Percentiles rank a stretch among this genome's conserved stretches.
Conservation (phyloP, 2,113 vertebrate genomes). For the Bubo scandiacus region DNA sequence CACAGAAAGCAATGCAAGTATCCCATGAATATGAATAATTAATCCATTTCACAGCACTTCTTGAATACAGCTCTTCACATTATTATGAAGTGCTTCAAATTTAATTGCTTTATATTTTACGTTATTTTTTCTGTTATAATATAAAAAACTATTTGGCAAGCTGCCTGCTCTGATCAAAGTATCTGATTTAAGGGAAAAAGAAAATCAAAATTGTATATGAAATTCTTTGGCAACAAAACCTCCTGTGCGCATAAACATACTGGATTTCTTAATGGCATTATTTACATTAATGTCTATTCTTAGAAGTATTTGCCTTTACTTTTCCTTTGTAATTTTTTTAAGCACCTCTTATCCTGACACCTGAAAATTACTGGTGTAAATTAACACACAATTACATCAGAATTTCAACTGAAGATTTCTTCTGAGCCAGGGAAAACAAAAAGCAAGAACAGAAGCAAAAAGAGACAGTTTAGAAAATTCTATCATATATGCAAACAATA, state of each 20-base stretch:
- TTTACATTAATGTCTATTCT: not conserved
- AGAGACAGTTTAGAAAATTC: not conserved
- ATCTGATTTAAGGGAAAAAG: not conserved
- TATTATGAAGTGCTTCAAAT: not conserved
- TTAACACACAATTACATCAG: not conserved
- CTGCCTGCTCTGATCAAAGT: not conserved
- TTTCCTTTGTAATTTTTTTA: not conserved
- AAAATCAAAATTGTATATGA: not conserved
- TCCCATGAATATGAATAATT: not conserved
- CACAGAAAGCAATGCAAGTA: not conserved
- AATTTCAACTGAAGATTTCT: not conserved
- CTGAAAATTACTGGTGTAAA: conserved; percentile 3
- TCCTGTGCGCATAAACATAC: not conserved
- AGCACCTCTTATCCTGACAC: not conserved
- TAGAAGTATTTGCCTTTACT: not conserved
- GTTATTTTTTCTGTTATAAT: not conserved
- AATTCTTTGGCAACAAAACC: not conserved
- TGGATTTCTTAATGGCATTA: not conserved
- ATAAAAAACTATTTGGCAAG: conserved; percentile 11
- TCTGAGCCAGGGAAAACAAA: not conserved
- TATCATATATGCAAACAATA: not conserved
- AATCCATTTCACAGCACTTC: not conserved
- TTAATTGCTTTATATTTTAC: not conserved
- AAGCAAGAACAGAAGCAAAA: not conserved
- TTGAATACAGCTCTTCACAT: not conserved